A percentile compares a stretch with the other conserved stretches of the same genome.
Conservation (phyloP, 2,888 invertebrate species). For the Lagria hirta region DNA sequence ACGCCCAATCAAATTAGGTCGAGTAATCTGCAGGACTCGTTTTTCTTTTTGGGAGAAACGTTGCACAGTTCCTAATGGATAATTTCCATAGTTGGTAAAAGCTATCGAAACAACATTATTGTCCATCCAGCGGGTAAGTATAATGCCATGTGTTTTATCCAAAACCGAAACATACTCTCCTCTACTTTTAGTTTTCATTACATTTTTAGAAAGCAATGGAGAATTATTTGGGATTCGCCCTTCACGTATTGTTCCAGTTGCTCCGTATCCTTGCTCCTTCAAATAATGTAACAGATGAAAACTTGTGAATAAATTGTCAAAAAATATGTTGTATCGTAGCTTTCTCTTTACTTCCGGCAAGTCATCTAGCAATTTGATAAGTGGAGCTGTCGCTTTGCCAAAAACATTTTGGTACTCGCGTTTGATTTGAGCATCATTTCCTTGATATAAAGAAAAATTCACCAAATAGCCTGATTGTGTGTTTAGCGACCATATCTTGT, state of each 20-base stretch:
- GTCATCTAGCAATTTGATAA: neutral
- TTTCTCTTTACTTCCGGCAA: neutral
- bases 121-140: slow-evolving; percentile 2
- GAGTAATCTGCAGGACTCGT: no score
- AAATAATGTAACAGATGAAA: neutral
- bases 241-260: neutral
- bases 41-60: no score
- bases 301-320: slow-evolving; percentile 2
- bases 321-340: neutral
- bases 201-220: neutral
- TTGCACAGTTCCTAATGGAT: no score
- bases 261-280: neutral
- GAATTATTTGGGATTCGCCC: neutral
- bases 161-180: neutral
- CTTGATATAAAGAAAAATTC: neutral
- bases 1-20: no score
- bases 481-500: slow-evolving; percentile 8
- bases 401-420: neutral
- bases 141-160: neutral
- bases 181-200: neutral
- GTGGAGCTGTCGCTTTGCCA: neutral
- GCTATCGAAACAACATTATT: no score
- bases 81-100: no score
- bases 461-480: neutral
- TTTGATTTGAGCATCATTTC: neutral